Evolutionary conservation across 2,113 vertebrate genomes (phyloP).

Genomic region (Grallaria varia): DNA sequence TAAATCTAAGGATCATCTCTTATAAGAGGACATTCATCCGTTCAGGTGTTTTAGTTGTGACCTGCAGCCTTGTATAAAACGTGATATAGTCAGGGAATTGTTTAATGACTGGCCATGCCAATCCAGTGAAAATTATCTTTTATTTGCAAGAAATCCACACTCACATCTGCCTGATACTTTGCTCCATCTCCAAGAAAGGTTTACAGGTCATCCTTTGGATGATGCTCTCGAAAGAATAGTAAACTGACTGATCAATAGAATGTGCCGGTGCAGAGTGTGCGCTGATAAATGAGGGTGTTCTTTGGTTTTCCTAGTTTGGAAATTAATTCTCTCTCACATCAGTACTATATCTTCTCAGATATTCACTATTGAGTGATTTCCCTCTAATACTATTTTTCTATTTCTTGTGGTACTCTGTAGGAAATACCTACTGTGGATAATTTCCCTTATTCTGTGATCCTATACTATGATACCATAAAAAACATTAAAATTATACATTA

Average conservation of each 20-base stretch:
- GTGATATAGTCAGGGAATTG: neutral
- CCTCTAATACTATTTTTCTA: neutral
- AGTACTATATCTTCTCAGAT: neutral
- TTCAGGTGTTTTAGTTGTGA: neutral
- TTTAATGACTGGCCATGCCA: neutral
- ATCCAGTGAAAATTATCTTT: neutral
- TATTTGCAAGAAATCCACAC: neutral
- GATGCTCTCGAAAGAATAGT: neutral
- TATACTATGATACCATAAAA: neutral
- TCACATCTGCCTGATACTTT: neutral
- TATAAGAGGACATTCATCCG: neutral
- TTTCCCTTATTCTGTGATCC: neutral
- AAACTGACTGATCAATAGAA: neutral
- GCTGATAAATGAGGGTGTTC: neutral
- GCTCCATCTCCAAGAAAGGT: neutral
- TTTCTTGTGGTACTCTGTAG: neutral
- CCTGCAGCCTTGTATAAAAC: neutral
- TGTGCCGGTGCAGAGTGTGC: neutral
- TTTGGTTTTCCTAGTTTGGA: neutral
- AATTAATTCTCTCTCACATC: neutral
- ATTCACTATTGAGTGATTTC: neutral
- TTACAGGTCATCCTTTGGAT: neutral
- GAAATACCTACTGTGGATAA: neutral
- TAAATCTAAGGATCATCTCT: neutral
- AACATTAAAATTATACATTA: neutral